Base-by-base conservation (phyloP, 2,797 vertebrate genomes). In the Notolabrus celidotus region DNA sequence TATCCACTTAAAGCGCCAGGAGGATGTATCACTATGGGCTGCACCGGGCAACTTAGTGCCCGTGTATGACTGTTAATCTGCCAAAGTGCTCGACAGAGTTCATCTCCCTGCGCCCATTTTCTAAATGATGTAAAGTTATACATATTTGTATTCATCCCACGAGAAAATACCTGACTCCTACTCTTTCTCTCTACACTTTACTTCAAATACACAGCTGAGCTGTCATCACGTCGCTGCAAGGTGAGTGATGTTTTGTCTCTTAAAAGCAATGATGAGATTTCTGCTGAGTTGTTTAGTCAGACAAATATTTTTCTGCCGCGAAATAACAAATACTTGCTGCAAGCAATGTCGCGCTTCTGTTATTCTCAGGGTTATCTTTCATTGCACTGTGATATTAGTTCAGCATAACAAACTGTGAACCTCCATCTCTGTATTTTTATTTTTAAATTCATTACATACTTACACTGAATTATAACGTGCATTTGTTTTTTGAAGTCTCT, bases 1-100 rank as follows among this genome's bases (percentile, higher is more conserved):
- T 68, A 83, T 85, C 74, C 45, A 70, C 86, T 88, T 90, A 85
- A 88, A 89, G 84, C 75, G 66, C 50, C 58, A 84, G 62, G 50
- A 80, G 71, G 68, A 62, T 63, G 75, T 58, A 31, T 59, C 55
- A 33, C 23, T 59, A 63, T 54, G 65, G 56, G 57, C 52, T 74
- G 54, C 54, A 52, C 17, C 31, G 51, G 38, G 31, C 57, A 87
- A 86, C 29, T 81, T 85, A 76, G 47, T 80, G 47, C 36, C 19
- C 25, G 64, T 38, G 62, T 53, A 23, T 71, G 76, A 61, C 20
- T 68, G 62, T 70, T 84, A 34, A 80, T 86, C 58, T 77, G 25
- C n/a, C 53, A 74, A 86, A 82, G 68, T 87, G 58, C 57, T 65
- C 47, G 47, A 20, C 20, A 27, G 57, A 64, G 23, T 67, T 67